Evolutionary conservation across 2,797 vertebrate species (phyloP).

Genomic region (Amphiprion clarkii): DNA sequence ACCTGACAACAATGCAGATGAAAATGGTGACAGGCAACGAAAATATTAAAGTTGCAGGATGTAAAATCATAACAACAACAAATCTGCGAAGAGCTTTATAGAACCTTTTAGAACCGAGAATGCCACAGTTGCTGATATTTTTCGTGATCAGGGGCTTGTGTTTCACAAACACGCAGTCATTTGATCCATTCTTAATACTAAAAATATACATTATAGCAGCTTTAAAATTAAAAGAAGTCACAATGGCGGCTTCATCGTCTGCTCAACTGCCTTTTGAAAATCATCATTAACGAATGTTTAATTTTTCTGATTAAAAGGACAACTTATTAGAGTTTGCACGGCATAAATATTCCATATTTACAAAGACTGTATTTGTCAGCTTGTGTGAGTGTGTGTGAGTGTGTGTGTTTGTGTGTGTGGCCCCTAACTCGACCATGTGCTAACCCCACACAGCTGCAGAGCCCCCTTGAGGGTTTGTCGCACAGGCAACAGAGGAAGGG

Average conservation of each 20-base stretch:
- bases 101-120: too few species aligned
- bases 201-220: not conserved
- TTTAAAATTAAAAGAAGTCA: not conserved
- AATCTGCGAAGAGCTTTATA: too few species aligned
- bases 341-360: constrained; percentile 68
- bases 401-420: constrained; percentile 77
- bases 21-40: too few species aligned
- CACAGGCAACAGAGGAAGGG: constrained; percentile 79
- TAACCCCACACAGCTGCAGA: constrained; percentile 84
- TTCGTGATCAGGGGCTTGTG: too few species aligned
- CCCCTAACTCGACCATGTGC: constrained; percentile 83
- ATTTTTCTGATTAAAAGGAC: constrained; percentile 41
- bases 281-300: not conserved
- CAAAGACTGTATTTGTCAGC: constrained; percentile 62
- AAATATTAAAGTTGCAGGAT: too few species aligned
- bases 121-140: too few species aligned
- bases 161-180: too few species aligned
- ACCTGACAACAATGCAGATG: too few species aligned
- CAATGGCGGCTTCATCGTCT: not conserved
- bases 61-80: too few species aligned
- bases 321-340: constrained; percentile 52
- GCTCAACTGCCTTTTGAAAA: constrained; percentile 12
- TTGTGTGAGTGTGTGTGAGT: constrained; percentile 53
- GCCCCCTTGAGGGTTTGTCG: constrained; percentile 81
- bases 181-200: too few species aligned